Evolutionary conservation across 2,797 vertebrate genomes (phyloP).

Genomic region (Salarias fasciatus): DNA sequence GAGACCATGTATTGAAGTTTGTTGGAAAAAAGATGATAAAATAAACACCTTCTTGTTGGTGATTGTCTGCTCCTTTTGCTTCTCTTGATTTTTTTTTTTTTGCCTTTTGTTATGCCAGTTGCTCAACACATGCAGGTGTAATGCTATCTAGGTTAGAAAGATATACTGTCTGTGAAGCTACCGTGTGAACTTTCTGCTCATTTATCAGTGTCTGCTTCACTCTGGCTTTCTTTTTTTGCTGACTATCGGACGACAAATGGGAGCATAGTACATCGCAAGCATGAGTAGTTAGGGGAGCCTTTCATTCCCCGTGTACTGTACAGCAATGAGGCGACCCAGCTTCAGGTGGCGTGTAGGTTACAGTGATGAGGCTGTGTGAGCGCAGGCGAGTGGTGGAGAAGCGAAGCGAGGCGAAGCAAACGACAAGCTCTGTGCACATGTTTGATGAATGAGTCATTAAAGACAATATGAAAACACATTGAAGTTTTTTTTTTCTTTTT

Average conservation of each 20-base stretch:
- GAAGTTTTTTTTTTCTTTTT: too few species aligned
- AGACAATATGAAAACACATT: neutral
- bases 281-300: slow-evolving; percentile 32
- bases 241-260: slow-evolving; percentile 62
- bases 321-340: slow-evolving; percentile 69
- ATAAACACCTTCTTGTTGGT: slow-evolving; percentile 43
- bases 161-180: slow-evolving; percentile 16
- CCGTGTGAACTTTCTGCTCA: slow-evolving; percentile 33
- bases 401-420: too few species aligned
- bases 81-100: slow-evolving; percentile 3
- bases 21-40: slow-evolving; percentile 73
- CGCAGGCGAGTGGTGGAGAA: neutral
- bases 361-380: slow-evolving; percentile 4
- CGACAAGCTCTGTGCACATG: neutral
- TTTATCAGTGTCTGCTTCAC: slow-evolving; percentile 64
- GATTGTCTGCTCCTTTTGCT: neutral
- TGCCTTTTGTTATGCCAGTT: neutral
- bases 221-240: slow-evolving; percentile 69
- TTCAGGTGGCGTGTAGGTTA: slow-evolving; percentile 19
- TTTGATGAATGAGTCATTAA: neutral
- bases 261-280: slow-evolving; percentile 52
- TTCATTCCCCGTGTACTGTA: slow-evolving; percentile 55
- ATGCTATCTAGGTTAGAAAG: slow-evolving; percentile 50
- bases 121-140: neutral
- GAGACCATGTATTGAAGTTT: slow-evolving; percentile 60